A percentile compares a stretch with the other conserved stretches of the same genome.
Conservation (phyloP, 2,113 vertebrate genomes). For the Xiphophorus maculatus region DNA sequence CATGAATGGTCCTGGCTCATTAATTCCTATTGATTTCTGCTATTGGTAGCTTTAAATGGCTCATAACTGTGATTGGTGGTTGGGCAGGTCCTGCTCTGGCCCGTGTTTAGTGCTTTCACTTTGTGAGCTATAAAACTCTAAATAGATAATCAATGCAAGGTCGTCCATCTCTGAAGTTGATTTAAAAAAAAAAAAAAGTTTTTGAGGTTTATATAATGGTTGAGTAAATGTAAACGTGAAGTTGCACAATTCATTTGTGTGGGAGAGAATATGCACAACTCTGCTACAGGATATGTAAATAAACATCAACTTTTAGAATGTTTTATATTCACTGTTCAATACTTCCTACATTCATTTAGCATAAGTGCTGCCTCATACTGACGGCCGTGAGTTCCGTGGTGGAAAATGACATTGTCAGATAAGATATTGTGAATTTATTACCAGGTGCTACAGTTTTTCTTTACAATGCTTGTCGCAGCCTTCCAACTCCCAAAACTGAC, state of each 20-base stretch:
- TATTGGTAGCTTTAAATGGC: slow-evolving; percentile 25
- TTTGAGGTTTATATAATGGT: not conserved
- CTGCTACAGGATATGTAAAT: too few species aligned
- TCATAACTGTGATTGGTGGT: slow-evolving; percentile 59
- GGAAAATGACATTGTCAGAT: too few species aligned
- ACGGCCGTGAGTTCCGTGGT: too few species aligned
- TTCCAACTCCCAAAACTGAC: too few species aligned
- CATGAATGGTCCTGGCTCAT: slow-evolving; percentile 21
- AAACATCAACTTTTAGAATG: too few species aligned
- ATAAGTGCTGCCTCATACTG: too few species aligned
- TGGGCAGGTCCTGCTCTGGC: slow-evolving; percentile 24
- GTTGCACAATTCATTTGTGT: slow-evolving; percentile 15
- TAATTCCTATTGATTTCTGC: slow-evolving; percentile 32
- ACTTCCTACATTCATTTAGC: too few species aligned
- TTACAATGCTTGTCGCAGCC: too few species aligned
- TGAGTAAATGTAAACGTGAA: slow-evolving; percentile 22
- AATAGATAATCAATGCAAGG: slow-evolving; percentile 70
- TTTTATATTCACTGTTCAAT: too few species aligned
- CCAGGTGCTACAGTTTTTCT: too few species aligned
- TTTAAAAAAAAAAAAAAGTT: slow-evolving; percentile 33
- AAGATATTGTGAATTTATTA: too few species aligned
- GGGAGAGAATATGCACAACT: slow-evolving; percentile 8
- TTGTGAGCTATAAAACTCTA: slow-evolving; percentile 68
- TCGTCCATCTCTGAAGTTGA: slow-evolving; percentile 27
- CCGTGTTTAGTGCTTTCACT: slow-evolving; percentile 52